These are phyloP conservation scores for Pardosa pseudoannulata DNA, from an alignment of 2,888 invertebrate genomes.

Conservation along the genomic window DNA sequence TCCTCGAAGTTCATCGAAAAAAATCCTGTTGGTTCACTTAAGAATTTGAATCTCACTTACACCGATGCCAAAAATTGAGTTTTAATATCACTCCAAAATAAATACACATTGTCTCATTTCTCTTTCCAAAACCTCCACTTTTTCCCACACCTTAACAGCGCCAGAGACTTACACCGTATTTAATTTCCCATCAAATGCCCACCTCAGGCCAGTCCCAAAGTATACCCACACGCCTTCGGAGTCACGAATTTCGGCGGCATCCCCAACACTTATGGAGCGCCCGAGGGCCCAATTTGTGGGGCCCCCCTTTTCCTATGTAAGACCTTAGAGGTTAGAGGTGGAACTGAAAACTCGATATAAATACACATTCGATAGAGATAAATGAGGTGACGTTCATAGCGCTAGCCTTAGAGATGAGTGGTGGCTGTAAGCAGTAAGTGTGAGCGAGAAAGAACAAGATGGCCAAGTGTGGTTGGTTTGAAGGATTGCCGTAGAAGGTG, in stretches of 20 bases:
- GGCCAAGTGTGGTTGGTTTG: too few species aligned
- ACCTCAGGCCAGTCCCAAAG: not conserved
- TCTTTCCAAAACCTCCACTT: not conserved
- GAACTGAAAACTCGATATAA: constrained; percentile 41
- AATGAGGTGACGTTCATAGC: constrained; percentile 42
- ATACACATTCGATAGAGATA: constrained; percentile 62
- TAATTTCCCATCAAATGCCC: constrained; percentile 13
- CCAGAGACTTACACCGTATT: not conserved
- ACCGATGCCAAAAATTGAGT: not conserved
- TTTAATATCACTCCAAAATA: not conserved
- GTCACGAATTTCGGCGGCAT: constrained; percentile 40
- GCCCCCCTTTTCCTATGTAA: constrained; percentile 24
- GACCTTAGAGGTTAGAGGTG: constrained; percentile 44
- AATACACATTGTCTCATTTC: not conserved
- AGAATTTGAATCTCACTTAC: too few species aligned
- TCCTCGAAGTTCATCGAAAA: too few species aligned
- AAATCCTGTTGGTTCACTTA: too few species aligned
- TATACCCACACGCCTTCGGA: constrained; percentile 8
- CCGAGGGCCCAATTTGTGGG: constrained; percentile 28
- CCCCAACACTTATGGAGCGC: constrained; percentile 43
- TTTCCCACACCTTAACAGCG: not conserved
- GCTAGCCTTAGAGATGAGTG: constrained; percentile 19
- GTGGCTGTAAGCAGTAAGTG: too few species aligned
- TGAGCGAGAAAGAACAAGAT: too few species aligned
- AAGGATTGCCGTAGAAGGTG: too few species aligned